Conservation (phyloP, 2,113 vertebrate species). For the Oxyura jamaicensis region DNA sequence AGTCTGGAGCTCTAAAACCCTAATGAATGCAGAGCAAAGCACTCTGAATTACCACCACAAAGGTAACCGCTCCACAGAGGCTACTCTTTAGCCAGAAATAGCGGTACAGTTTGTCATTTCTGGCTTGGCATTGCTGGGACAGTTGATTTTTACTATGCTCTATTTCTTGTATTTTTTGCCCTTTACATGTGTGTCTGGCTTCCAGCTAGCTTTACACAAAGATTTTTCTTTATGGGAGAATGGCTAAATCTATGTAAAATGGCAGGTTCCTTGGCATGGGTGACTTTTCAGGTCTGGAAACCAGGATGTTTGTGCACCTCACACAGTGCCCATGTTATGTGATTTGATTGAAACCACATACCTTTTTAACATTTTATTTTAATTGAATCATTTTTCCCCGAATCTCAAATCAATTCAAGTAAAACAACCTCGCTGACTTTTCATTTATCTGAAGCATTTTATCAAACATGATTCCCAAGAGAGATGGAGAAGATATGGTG, state of each 20-base stretch:
- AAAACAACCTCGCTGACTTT: neutral
- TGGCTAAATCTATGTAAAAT: constrained; percentile 25
- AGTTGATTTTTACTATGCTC: neutral
- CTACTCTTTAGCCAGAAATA: constrained; percentile 22
- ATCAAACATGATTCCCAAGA: neutral
- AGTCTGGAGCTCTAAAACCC: neutral
- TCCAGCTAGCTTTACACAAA: neutral
- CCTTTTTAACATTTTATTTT: constrained; percentile 43
- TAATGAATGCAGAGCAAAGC: neutral
- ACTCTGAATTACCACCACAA: neutral
- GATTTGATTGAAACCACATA: neutral
- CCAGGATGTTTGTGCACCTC: neutral
- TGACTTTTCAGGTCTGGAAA: neutral
- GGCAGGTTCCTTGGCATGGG: neutral
- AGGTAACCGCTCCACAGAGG: neutral
- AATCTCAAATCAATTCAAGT: constrained; percentile 23
- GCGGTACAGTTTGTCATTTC: neutral
- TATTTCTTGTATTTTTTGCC: neutral
- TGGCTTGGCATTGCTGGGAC: neutral
- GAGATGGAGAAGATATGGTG: neutral
- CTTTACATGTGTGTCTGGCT: neutral
- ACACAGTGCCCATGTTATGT: rapidly evolving
- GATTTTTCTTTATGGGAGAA: neutral
- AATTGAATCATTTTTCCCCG: constrained; percentile 36
- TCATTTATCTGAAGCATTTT: constrained; percentile 34